phyloP scores from a whole-genome alignment of 2,113 vertebrate species.

The Emydura subglobosa region DNA sequence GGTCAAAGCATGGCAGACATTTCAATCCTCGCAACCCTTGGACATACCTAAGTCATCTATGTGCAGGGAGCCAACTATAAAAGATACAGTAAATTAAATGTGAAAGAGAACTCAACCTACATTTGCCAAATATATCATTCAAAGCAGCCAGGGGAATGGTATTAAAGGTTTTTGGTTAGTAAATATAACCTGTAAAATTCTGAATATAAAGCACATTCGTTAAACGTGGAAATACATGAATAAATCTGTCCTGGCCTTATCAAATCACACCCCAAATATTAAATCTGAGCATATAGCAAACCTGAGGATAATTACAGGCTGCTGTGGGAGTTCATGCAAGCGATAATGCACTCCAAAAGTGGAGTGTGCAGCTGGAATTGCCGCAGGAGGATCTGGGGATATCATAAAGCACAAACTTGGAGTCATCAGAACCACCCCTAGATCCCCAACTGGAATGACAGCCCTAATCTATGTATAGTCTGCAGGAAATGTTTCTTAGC shows the following conservation, averaged over 20 bases:
- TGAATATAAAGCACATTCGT: neutral
- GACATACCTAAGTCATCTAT: neutral
- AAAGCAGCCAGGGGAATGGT: accelerated
- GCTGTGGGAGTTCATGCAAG: neutral
- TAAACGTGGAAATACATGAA: neutral
- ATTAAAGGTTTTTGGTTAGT: neutral
- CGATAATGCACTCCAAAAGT: neutral
- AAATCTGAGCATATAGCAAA: accelerated
- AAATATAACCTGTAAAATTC: neutral
- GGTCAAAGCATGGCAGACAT: neutral
- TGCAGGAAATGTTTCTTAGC: neutral
- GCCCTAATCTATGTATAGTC: accelerated
- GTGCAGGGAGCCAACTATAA: neutral
- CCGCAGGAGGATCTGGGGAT: neutral
- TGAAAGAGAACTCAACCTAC: too few relatives aligned
- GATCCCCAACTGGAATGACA: neutral
- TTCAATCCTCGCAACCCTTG: neutral
- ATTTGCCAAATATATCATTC: neutral
- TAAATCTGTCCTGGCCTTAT: neutral
- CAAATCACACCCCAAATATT: neutral
- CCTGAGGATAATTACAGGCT: neutral
- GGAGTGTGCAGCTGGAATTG: neutral
- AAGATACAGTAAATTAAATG: neutral
- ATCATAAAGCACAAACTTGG: neutral
- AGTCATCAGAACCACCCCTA: accelerated